These are phyloP conservation scores for Diphyllodes magnificus DNA, from an alignment of 2,113 vertebrate species.

Conservation along the genomic window DNA sequence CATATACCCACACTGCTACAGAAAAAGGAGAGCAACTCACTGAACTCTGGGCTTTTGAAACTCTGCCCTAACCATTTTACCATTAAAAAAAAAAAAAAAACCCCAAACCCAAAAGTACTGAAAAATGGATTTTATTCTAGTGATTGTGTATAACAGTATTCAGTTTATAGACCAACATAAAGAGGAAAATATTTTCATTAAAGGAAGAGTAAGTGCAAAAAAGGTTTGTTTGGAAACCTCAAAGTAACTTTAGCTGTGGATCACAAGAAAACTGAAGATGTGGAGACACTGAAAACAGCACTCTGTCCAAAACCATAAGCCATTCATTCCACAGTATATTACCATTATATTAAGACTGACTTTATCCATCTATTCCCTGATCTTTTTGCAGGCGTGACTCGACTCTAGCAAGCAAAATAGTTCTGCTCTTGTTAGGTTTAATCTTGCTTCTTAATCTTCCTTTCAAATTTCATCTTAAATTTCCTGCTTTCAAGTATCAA, in stretches of 20 bases:
- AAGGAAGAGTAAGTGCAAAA: background rate
- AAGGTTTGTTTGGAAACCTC: background rate
- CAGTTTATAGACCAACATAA: background rate
- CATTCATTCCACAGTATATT: background rate
- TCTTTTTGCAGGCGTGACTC: background rate
- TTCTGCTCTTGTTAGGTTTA: slow-evolving; percentile 34
- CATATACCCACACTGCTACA: background rate
- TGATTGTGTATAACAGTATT: background rate
- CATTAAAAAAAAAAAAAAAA: background rate
- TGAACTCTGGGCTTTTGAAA: background rate
- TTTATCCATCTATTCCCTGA: background rate
- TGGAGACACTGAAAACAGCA: background rate
- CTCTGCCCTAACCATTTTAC: background rate
- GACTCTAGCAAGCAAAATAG: slow-evolving; percentile 12
- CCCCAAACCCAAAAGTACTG: background rate
- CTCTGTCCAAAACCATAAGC: background rate
- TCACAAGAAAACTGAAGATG: background rate
- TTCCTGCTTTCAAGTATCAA: slow-evolving; percentile 70
- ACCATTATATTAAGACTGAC: background rate
- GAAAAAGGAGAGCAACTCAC: background rate
- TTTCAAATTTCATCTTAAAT: slow-evolving; percentile 70
- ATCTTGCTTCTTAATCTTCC: slow-evolving; percentile 68
- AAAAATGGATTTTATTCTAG: background rate
- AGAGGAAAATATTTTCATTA: background rate
- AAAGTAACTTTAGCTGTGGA: background rate